These are phyloP conservation scores for Heterotilapia buettikoferi DNA, from an alignment of 2,113 vertebrate species.

Conservation along the genomic window DNA sequence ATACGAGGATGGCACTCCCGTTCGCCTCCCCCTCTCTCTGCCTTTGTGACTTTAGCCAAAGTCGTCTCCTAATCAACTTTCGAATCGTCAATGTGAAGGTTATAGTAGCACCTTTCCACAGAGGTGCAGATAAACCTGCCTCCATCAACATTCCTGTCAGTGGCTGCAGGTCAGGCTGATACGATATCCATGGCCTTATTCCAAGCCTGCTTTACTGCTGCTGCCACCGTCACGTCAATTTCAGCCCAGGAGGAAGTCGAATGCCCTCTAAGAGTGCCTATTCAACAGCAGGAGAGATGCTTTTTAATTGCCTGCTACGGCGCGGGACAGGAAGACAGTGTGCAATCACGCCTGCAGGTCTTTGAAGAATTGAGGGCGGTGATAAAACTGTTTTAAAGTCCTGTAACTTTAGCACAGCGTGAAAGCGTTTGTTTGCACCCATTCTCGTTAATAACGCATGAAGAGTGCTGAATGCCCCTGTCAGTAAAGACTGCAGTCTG, in stretches of 20 bases:
- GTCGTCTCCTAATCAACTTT: constrained; percentile 58
- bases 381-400: neutral
- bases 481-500: neutral
- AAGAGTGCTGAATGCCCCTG: neutral
- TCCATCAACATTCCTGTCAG: constrained; percentile 61
- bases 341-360: neutral
- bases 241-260: constrained; percentile 17
- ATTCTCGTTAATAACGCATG: neutral
- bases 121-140: constrained; percentile 36
- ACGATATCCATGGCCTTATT: constrained; percentile 43
- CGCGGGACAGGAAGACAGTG: neutral
- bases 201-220: constrained; percentile 13
- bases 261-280: constrained; percentile 34
- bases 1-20: neutral
- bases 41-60: constrained; percentile 59
- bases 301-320: constrained; percentile 31
- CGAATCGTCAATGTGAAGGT: constrained; percentile 36
- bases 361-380: neutral
- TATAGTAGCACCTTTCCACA: constrained; percentile 9
- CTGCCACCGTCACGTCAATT: constrained; percentile 4
- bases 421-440: neutral
- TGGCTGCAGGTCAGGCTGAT: constrained; percentile 32
- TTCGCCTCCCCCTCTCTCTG: neutral
- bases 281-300: constrained; percentile 1
- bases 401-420: neutral